phyloP scores from a whole-genome alignment of 2,113 vertebrate genomes.

The Crotalus helleri region DNA sequence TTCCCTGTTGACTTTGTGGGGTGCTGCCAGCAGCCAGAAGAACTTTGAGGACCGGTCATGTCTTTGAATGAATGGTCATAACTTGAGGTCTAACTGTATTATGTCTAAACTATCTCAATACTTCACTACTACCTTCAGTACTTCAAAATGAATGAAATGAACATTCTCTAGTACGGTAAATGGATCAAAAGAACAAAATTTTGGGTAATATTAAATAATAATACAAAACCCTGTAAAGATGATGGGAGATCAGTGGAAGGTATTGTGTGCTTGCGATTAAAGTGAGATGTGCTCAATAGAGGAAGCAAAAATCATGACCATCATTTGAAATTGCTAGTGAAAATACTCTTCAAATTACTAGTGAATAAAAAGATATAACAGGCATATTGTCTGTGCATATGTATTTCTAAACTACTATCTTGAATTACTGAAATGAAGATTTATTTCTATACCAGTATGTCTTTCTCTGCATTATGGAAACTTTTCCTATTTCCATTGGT shows the following conservation, averaged over 20 bases:
- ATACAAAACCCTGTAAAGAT: neutral
- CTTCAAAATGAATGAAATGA: neutral
- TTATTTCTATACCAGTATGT: neutral
- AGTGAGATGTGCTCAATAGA: neutral
- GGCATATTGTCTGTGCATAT: neutral
- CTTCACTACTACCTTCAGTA: neutral
- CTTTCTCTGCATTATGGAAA: neutral
- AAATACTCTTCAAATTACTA: neutral
- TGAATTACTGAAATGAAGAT: neutral
- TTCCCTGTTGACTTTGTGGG: neutral
- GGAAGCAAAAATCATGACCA: neutral
- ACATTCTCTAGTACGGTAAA: neutral
- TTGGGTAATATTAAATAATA: neutral
- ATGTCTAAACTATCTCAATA: neutral
- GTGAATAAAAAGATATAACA: slow-evolving; percentile 1
- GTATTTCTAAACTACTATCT: neutral
- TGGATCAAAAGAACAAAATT: neutral
- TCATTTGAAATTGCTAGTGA: neutral
- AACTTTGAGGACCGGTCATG: neutral
- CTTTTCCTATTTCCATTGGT: neutral
- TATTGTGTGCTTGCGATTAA: neutral
- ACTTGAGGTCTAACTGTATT: neutral
- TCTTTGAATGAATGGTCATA: neutral
- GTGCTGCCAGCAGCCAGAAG: neutral
- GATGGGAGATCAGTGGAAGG: neutral